These are phyloP conservation scores for Thymelicus sylvestris DNA, from an alignment of 2,888 invertebrate species.

Conservation along the genomic window DNA sequence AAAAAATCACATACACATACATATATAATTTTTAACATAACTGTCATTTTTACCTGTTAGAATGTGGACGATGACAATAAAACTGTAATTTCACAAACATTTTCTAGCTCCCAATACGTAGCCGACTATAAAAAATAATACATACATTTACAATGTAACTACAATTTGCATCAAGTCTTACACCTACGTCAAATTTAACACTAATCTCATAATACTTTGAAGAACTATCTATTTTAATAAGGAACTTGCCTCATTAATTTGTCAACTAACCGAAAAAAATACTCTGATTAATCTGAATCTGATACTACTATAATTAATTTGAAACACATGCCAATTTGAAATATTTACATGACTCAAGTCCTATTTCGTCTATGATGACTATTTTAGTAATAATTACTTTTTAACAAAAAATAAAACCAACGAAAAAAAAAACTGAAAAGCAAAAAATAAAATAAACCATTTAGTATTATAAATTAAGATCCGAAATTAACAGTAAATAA, in stretches of 20 bases:
- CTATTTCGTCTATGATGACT: slow-evolving; percentile 14
- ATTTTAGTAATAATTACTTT: background rate
- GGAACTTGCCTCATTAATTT: slow-evolving; percentile 4
- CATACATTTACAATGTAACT: slow-evolving; percentile 40
- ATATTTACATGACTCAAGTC: slow-evolving; percentile 18
- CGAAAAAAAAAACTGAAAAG: too few species aligned
- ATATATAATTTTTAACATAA: slow-evolving; percentile 20
- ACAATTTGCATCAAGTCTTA: slow-evolving; percentile 28
- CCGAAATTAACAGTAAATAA: too few species aligned
- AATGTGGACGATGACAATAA: slow-evolving; percentile 52
- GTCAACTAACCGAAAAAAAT: background rate
- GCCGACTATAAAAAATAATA: slow-evolving; percentile 46
- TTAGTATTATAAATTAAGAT: too few species aligned
- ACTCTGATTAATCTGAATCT: too few species aligned
- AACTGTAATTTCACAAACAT: slow-evolving; percentile 54
- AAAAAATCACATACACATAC: slow-evolving; percentile 45
- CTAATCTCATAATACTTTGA: slow-evolving; percentile 8
- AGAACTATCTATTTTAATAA: slow-evolving; percentile 8
- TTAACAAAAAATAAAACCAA: too few species aligned
- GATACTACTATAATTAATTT: too few species aligned
- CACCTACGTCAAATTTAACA: slow-evolving; percentile 28
- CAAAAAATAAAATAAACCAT: too few species aligned
- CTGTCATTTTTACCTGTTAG: slow-evolving; percentile 50
- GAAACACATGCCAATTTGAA: slow-evolving; percentile 34
- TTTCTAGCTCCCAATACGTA: slow-evolving; percentile 53